Percentiles rank a stretch among this genome's conserved stretches.
Evolutionary conservation across 2,888 invertebrate species (phyloP).

Genomic region (Dasypogon diadema): DNA sequence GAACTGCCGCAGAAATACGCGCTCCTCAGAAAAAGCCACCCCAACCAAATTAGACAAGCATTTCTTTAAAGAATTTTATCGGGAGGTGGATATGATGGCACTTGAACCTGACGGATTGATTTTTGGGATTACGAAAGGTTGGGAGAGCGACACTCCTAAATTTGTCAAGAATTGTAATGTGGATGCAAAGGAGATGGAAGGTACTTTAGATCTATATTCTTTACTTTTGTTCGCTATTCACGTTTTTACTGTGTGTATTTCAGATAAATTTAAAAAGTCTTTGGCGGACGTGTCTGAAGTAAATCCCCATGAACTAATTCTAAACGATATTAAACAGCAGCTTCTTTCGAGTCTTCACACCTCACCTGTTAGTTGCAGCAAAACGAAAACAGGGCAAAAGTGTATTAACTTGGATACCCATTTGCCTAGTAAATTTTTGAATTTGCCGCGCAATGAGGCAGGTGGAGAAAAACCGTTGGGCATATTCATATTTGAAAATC

Average conservation of each 20-base stretch:
- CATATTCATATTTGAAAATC: neutral
- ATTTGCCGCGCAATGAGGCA: neutral
- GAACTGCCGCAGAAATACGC: neutral
- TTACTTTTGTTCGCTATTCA: too few relatives aligned
- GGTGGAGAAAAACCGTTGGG: neutral
- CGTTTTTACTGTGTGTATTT: too few relatives aligned
- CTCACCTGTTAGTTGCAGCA: neutral
- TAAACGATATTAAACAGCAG: neutral
- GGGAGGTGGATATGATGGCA: neutral
- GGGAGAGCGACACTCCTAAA: neutral
- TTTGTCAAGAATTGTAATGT: neutral
- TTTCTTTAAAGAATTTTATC: constrained; percentile 19
- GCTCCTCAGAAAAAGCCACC: neutral
- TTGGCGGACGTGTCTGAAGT: neutral
- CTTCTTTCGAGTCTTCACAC: neutral
- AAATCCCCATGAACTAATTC: neutral
- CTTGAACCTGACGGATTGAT: constrained; percentile 6
- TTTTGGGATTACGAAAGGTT: neutral
- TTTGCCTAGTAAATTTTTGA: constrained; percentile 18
- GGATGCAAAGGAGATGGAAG: too few relatives aligned
- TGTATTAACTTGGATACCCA: neutral
- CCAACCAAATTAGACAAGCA: neutral
- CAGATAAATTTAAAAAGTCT: neutral
- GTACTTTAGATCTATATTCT: too few relatives aligned
- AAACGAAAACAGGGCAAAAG: neutral